Base-by-base conservation (phyloP, 2,113 vertebrate genomes). In the Grammomys surdaster region DNA sequence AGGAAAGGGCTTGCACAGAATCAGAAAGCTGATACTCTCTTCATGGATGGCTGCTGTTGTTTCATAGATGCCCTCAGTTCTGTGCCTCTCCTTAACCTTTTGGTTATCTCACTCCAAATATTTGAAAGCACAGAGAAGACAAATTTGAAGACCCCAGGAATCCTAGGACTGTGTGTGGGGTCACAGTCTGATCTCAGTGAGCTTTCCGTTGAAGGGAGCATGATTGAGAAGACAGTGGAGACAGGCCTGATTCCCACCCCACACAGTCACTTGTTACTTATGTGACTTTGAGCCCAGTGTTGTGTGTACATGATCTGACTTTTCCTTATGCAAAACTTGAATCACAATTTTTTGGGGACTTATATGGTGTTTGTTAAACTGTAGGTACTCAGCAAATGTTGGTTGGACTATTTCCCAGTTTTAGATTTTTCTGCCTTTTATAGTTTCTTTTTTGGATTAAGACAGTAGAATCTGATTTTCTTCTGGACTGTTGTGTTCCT, bases 391-490 rank as follows among this genome's bases (percentile, higher is more conserved):
- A 60, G 89, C 46, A 76, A 69, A 56, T 81, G 22, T 43, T 77
- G 13, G 7, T 76, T 54, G 31, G 46, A 58, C 48, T 72, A 10
- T 11, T 46, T 82, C 20, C 51, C 54, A 65, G 33, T 88, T 73
- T 76, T 67, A 82, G 31, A 20, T 54, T 13, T 14, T 65, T 63
- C 76, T 80, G n/a, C 0, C 88, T 88, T 93, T 77, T 69, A 84
- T 89, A 69, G 63, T 90, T n/a, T 82, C 86, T 63, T 48, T 87
- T 69, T 85, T 85, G 56, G 54, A 84, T 85, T 12, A 43, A 67
- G 76, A 54, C 22, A 24, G 10, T 67, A 87, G 63, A 69, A 75
- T 69, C 73, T 80, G 76, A 85, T 75, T 94, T 95, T 93, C 82
- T 90, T 93, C 63, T 82, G 58, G 80, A 93, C 31, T n/a, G 7